These are phyloP conservation scores for Chaenogobius annularis DNA, from an alignment of 2,113 vertebrate genomes.

Conservation along the genomic window DNA sequence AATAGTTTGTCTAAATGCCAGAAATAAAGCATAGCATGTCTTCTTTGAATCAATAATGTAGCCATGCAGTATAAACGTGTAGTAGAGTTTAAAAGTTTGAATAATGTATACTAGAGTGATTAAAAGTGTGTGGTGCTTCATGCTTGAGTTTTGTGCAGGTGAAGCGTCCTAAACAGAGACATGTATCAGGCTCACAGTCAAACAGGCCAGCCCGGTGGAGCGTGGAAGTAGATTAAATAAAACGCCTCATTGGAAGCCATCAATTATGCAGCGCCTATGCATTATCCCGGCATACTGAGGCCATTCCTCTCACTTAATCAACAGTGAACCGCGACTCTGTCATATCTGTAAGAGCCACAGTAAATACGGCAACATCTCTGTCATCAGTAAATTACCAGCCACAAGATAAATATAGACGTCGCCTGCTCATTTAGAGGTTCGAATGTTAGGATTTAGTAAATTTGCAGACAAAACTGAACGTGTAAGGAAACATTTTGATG, in stretches of 20 bases:
- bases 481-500: slow-evolving; percentile 1
- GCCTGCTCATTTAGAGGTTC: slow-evolving; percentile 35
- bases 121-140: not conserved
- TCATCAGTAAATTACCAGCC: slow-evolving; percentile 48
- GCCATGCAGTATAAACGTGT: not conserved
- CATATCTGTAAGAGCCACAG: slow-evolving; percentile 37
- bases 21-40: too few species aligned
- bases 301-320: slow-evolving; percentile 52
- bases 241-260: slow-evolving; percentile 46
- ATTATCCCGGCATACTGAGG: slow-evolving; percentile 47
- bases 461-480: slow-evolving; percentile 27
- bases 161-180: not conserved
- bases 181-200: slow-evolving; percentile 1
- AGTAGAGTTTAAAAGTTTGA: not conserved
- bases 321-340: slow-evolving; percentile 37
- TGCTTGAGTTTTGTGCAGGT: slow-evolving; percentile 11
- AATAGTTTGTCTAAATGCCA: too few species aligned
- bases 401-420: slow-evolving; percentile 27
- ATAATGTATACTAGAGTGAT: not conserved
- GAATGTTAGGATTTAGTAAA: not conserved
- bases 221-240: slow-evolving; percentile 42
- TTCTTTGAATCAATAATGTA: too few species aligned
- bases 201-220: slow-evolving; percentile 18
- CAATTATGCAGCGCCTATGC: slow-evolving; percentile 48
- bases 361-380: slow-evolving; percentile 33